Base-by-base conservation (phyloP, 2,888 invertebrate species). In the Stenichneumon culpator region DNA sequence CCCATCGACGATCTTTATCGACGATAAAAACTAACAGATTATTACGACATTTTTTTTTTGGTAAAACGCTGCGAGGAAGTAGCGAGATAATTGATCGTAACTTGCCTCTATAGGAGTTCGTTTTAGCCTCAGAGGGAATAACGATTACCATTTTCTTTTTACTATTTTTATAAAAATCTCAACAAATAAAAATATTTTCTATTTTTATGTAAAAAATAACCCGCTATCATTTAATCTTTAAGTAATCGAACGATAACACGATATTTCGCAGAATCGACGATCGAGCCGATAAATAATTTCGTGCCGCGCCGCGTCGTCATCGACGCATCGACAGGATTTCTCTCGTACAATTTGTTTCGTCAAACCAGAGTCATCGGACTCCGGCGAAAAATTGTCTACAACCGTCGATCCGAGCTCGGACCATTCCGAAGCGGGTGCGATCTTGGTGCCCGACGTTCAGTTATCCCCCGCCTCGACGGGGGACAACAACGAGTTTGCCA, bases 401-500 rank as follows among this genome's bases (percentile, higher is more conserved):
- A 36, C 25, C 25, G 65, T 73, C 39, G 80, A 73, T 73, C 67
- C 14, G 25, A 22, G 14, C 9, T 9, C 36, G 70, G 1, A n/a
- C 50, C 28, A 19, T 19, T 16, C 6, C 52, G 69, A 52, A 16
- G 52, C 25, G 32, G 74, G 65, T 65, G 67, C 75, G 28, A 67
- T 77, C 75, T 67, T 60, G 57, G 32, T 68, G 57, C 22, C 32
- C 57, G 69, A 68, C 72, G 22, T 73, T 25, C 44, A 44, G 67
- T 74, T 72, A 68, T 82, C 67, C 54, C 14, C 16, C 22, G 36
- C 32, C 36, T 16, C 14, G 39, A 39, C 9, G 50, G 32, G 52
- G 85, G 6, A 82, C 83, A 83, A 80, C 83, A 79, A 80, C 85
- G 82, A 68, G 79, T 80, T 82, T 79, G 44, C 60, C 73, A 79